phyloP scores from a whole-genome alignment of 2,797 vertebrate genomes.

The Sarcophilus harrisii region DNA sequence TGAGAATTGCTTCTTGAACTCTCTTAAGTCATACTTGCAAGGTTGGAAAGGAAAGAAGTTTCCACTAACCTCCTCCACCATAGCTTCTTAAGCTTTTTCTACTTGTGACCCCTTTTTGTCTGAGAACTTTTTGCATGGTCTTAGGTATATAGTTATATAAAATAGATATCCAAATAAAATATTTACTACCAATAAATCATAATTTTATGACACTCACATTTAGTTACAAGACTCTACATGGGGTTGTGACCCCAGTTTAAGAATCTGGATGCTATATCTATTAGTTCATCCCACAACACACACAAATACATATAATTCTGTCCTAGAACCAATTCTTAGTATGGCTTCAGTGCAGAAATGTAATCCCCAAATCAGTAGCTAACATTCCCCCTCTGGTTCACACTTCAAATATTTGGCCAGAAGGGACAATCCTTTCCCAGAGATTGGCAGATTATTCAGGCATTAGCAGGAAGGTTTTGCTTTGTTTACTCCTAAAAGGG shows the following conservation, averaged over 20 bases:
- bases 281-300: too few species aligned
- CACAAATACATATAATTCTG: background rate
- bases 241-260: too few species aligned
- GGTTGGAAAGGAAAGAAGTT: background rate
- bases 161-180: too few species aligned
- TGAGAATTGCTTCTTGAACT: background rate
- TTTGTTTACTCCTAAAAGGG: background rate
- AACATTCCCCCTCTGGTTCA: background rate
- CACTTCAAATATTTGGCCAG: background rate
- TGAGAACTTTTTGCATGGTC: too few species aligned
- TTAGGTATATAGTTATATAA: too few species aligned
- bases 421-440: background rate
- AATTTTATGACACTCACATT: too few species aligned
- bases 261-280: too few species aligned
- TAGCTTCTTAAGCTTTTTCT: too few species aligned
- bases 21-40: background rate
- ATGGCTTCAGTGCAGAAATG: slow-evolving; percentile 2
- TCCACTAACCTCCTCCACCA: background rate
- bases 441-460: background rate
- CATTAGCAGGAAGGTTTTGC: background rate
- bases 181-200: too few species aligned
- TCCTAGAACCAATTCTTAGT: slow-evolving; percentile 2
- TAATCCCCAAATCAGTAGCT: background rate
- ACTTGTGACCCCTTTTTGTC: too few species aligned
- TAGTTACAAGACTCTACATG: too few species aligned